phyloP scores from a whole-genome alignment of 1,140 invertebrate genomes.

The Ladona fulva region DNA sequence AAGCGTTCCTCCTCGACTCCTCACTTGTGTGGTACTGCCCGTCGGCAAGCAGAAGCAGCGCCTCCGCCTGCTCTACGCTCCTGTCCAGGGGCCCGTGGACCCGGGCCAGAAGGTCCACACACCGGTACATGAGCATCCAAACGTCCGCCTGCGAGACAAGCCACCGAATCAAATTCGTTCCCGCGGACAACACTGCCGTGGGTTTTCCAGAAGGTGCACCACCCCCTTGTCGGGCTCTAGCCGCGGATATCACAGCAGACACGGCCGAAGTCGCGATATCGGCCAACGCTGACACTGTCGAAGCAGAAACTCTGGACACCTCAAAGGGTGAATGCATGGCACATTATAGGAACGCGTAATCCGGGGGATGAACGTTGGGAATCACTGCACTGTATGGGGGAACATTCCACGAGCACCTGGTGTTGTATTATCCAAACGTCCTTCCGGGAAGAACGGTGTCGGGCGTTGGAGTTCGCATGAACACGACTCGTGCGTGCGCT shows the following conservation, averaged over 20 bases:
- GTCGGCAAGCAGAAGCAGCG: neutral
- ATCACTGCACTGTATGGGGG: too few relatives aligned
- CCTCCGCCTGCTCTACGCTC: neutral
- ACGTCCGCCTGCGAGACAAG: neutral
- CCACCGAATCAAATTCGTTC: neutral
- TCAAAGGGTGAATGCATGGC: neutral
- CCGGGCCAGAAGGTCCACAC: neutral
- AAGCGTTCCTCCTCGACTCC: neutral
- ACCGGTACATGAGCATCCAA: constrained; percentile 3
- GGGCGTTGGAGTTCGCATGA: too few relatives aligned
- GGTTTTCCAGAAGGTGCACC: neutral
- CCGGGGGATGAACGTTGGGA: too few relatives aligned
- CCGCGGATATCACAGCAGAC: neutral
- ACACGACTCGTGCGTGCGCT: too few relatives aligned
- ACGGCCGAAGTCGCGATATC: neutral
- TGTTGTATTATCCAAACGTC: too few relatives aligned
- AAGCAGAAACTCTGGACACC: neutral
- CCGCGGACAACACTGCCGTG: neutral
- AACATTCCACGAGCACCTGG: too few relatives aligned
- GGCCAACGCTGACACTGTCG: neutral
- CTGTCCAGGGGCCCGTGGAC: neutral
- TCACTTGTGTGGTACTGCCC: neutral
- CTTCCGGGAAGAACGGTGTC: too few relatives aligned
- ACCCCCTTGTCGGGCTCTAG: neutral
- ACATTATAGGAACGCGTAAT: neutral